A percentile compares a stretch with the other conserved stretches of the same genome.
These are phyloP conservation scores for Delia radicum DNA, from an alignment of 1,140 invertebrate species.

Conservation along the genomic window DNA sequence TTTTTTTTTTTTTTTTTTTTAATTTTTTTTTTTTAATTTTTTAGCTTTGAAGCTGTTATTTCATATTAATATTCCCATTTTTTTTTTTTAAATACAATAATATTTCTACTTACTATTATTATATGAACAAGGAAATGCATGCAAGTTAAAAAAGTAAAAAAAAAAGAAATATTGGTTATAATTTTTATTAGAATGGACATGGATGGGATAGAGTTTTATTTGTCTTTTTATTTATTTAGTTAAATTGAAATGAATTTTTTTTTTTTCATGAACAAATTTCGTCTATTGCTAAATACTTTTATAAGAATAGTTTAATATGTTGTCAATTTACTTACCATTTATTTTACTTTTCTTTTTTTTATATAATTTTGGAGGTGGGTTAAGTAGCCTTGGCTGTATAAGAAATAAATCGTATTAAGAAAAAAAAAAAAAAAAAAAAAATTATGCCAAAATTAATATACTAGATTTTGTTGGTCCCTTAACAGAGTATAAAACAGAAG, in stretches of 20 bases:
- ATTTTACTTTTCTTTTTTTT: not conserved
- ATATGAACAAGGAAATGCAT: not conserved
- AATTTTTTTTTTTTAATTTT: not conserved
- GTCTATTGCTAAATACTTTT: not conserved
- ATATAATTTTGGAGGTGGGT: not conserved
- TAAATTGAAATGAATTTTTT: not conserved
- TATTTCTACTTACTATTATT: not conserved
- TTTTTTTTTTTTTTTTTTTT: not conserved
- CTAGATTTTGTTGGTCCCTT: no score
- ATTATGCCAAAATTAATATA: not conserved
- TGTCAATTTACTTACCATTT: constrained; percentile 14
- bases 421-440: constrained; percentile 8
- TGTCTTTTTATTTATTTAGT: not conserved
- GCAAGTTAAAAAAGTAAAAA: not conserved
- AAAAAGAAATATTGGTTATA: not conserved
- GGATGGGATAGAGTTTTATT: not conserved
- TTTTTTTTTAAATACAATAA: not conserved
- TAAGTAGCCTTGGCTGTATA: not conserved
- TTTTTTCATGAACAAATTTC: not conserved
- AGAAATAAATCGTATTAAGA: not conserved
- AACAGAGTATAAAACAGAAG: not conserved
- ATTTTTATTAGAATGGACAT: not conserved
- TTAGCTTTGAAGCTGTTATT: not conserved
- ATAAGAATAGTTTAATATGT: not conserved
- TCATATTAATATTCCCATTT: not conserved